A percentile compares a stretch with the other conserved stretches of the same genome.
These are phyloP conservation scores for Numida meleagris DNA, from an alignment of 2,113 vertebrate genomes.

Conservation along the genomic window DNA sequence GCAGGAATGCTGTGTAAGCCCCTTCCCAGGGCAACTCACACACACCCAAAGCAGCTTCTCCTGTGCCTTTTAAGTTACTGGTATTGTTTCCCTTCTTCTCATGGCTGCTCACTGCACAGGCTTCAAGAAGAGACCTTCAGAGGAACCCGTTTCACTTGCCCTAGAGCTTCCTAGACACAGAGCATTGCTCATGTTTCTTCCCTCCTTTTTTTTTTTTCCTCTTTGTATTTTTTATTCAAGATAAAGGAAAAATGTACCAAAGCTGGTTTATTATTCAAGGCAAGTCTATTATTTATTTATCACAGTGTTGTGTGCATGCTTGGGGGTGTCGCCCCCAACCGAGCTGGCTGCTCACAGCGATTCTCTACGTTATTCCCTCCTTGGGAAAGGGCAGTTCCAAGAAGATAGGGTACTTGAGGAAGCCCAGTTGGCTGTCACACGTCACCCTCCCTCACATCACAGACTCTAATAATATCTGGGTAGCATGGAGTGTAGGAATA, in stretches of 20 bases:
- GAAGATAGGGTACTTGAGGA: background rate
- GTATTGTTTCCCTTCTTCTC: background rate
- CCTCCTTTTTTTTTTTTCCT: background rate
- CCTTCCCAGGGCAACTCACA: background rate
- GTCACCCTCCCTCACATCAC: background rate
- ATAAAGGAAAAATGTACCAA: background rate
- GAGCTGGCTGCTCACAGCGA: background rate
- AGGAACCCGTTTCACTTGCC: background rate
- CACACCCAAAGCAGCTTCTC: background rate
- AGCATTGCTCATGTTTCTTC: rapidly evolving
- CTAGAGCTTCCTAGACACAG: background rate
- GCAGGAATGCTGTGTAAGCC: background rate
- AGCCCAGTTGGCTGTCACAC: background rate
- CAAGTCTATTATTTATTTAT: background rate
- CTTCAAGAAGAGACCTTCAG: background rate
- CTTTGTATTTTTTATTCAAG: background rate
- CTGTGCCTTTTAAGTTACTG: background rate
- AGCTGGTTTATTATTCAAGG: background rate
- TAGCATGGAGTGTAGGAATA: background rate
- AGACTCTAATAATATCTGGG: background rate
- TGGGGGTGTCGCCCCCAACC: background rate
- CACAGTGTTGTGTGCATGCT: background rate
- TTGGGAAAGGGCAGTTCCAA: background rate
- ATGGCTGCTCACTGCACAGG: background rate
- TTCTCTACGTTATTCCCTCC: background rate